Percentiles rank a stretch among this genome's conserved stretches.
phyloP scores from a whole-genome alignment of 2,113 vertebrate genomes.

The Megalops atlanticus region DNA sequence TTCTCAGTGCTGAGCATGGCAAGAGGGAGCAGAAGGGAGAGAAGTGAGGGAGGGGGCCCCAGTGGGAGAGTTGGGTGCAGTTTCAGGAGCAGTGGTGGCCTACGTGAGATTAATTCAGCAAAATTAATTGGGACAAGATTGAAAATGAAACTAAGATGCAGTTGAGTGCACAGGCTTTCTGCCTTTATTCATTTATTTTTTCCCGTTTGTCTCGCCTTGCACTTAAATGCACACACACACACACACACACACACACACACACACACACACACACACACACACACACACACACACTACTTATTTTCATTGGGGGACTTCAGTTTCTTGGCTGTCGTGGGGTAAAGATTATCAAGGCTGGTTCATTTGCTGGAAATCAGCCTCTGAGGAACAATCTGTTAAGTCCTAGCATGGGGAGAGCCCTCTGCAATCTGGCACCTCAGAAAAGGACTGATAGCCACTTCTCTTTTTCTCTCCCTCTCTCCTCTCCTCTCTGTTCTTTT shows the following conservation, averaged over 20 bases:
- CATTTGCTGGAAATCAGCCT: constrained; percentile 30
- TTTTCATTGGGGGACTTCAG: constrained; percentile 16
- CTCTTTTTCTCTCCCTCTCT: background rate
- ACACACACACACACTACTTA: background rate
- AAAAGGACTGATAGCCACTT: background rate
- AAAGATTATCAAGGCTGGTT: background rate
- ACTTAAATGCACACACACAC: constrained; percentile 8
- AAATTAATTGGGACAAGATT: constrained; percentile 93
- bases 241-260: background rate
- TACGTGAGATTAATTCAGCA: constrained; percentile 79
- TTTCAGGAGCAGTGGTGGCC: constrained; percentile 54
- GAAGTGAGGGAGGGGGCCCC: background rate
- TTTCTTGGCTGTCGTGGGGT: constrained; percentile 10
- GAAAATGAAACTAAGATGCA: constrained; percentile 84
- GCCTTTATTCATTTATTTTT: constrained; percentile 35
- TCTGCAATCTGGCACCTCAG: constrained; percentile 13
- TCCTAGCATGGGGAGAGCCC: background rate
- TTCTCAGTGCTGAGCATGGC: constrained; percentile 49
- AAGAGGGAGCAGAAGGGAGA: constrained; percentile 4
- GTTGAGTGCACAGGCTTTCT: constrained; percentile 73
- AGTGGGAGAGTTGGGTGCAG: constrained; percentile 40
- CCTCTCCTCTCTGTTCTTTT: background rate
- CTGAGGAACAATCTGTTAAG: constrained; percentile 26
- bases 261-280: background rate
- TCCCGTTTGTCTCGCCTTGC: constrained; percentile 18